phyloP scores from a whole-genome alignment of 2,113 vertebrate genomes.

The Syngnathus typhle region DNA sequence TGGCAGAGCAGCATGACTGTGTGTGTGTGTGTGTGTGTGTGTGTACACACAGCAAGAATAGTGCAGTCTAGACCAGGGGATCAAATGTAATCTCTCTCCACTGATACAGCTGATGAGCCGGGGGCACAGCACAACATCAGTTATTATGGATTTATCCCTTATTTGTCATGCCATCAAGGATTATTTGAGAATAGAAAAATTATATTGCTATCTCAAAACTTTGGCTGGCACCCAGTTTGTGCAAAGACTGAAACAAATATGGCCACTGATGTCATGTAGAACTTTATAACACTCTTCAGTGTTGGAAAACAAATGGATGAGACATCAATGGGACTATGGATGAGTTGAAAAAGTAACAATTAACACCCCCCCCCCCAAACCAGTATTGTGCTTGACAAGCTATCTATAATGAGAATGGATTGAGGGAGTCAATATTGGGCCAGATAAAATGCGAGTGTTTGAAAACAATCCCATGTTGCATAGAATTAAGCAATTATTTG shows the following conservation, averaged over 20 bases:
- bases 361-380: slow-evolving; percentile 14
- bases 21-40: slow-evolving; percentile 20
- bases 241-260: background rate
- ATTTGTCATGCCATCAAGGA: background rate
- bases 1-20: slow-evolving; percentile 32
- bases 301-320: background rate
- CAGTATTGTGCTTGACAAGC: slow-evolving; percentile 33
- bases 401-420: slow-evolving; percentile 44
- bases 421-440: slow-evolving; percentile 35
- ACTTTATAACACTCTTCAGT: too few relatives aligned
- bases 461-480: slow-evolving; percentile 45
- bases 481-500: slow-evolving; percentile 32
- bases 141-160: background rate
- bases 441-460: slow-evolving; percentile 32
- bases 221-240: background rate
- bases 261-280: too few relatives aligned
- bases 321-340: slow-evolving; percentile 16
- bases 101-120: slow-evolving; percentile 55
- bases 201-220: background rate
- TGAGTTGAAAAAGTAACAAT: slow-evolving; percentile 29
- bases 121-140: slow-evolving; percentile 29
- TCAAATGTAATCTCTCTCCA: slow-evolving; percentile 55
- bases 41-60: slow-evolving; percentile 37
- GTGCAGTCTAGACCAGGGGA: slow-evolving; percentile 48
- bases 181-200: background rate